Base-by-base conservation (phyloP, 23 tunicate genomes). In the Ciona savignyi region DNA sequence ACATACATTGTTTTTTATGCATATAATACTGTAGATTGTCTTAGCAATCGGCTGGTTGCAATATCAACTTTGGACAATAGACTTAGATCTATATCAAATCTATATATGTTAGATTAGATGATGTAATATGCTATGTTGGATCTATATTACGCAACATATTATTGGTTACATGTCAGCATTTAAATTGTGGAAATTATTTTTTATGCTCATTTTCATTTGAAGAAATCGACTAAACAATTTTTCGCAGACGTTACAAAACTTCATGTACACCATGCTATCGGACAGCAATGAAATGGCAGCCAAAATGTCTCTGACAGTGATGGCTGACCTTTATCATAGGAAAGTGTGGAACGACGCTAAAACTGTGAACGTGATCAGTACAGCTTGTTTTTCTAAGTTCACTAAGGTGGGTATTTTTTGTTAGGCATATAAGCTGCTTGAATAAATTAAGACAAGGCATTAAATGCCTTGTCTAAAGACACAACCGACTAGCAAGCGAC, bases 261-360 rank as follows among this genome's bases (percentile, higher is more conserved):
- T 80, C 77, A 93, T 93, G 98, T 93, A 93, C 74, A 74, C 88
- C 23, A 76, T 77, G 81, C 62, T 93, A 71, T 69, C 87, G 1
- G 93, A 87, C 35, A 87, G 61, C 62, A 76, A 83, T 62, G 65
- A 82, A 28, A 83, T 85, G 2, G 85, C 80, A 9, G 93, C 76
- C 3, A 76, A 80, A 34, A 84, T 91, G 97, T 91, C 91, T 9
- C 75, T 94, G 29, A 56, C 27, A 63, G 95, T 87, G 2, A 87
- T 87, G 95, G 70, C 77, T 22, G 93, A 94, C 25, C 67, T 94
- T 23, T 94, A 94, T 71, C 82, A 82, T 32, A 79, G 83, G 32
- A 85, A 87, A 63, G 66, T 94, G 1, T 94, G 99, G 99, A 94
- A 94, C 30, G 95, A 94, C 63, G 80, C 88, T 0, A 94, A 94